Percentiles rank a stretch among this genome's conserved stretches.
These are phyloP conservation scores for Turritopsis rubra DNA, from an alignment of 30 jellyfish, hydroid and myxozoan genomes.

Conservation along the genomic window DNA sequence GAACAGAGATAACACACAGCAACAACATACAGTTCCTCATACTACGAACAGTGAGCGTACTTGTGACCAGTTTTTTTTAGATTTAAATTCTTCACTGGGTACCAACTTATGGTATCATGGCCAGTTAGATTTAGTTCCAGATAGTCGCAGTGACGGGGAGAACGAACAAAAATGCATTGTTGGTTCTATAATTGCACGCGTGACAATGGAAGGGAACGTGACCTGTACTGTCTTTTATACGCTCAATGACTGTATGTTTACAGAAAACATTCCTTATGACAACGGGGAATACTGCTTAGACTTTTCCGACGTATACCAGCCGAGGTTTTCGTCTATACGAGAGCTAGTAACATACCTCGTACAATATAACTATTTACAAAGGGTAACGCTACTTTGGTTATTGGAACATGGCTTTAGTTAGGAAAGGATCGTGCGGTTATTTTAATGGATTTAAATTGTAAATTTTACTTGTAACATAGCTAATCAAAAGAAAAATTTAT, in stretches of 20 bases:
- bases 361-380: neutral
- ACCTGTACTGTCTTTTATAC: neutral
- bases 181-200: neutral
- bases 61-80: neutral
- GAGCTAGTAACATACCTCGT: neutral
- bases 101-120: neutral
- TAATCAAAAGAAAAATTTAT: too few relatives aligned
- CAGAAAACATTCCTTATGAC: neutral
- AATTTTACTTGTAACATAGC: too few relatives aligned
- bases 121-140: neutral
- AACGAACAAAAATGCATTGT: neutral
- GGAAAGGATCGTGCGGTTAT: too few relatives aligned
- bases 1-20: neutral
- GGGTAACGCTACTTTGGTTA: neutral
- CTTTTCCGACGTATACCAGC: neutral
- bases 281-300: neutral
- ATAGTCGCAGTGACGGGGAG: neutral
- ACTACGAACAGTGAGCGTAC: neutral
- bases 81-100: neutral
- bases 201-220: neutral
- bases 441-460: too few relatives aligned
- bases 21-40: neutral
- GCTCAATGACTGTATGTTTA: neutral
- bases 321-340: neutral
- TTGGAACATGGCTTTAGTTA: neutral